Conservation (phyloP, 2,797 vertebrate genomes). For the Synaphobranchus kaupii region DNA sequence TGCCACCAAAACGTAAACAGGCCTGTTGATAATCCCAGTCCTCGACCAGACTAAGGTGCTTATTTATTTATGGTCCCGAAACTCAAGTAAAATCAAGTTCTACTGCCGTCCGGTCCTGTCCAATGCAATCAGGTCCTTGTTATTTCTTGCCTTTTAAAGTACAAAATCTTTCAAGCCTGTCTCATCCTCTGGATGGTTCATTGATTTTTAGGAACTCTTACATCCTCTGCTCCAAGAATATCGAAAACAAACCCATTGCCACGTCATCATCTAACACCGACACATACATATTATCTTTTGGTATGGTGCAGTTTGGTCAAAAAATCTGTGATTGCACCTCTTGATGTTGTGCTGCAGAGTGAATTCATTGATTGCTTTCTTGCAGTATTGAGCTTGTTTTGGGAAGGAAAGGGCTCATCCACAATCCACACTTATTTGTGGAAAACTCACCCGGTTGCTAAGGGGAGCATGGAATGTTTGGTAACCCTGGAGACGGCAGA, state of each 20-base stretch:
- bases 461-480: neutral
- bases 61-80: neutral
- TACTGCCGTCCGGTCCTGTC: too few species aligned
- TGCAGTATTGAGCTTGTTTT: conserved; percentile 42
- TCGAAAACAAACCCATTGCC: neutral
- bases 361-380: conserved; percentile 38
- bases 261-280: neutral
- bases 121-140: neutral
- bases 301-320: neutral
- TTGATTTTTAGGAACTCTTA: neutral
- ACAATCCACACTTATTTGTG: neutral
- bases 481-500: neutral
- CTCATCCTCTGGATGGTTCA: neutral
- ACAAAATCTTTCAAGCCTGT: neutral
- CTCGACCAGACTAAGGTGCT: too few species aligned
- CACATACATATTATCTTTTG: neutral
- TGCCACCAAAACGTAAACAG: neutral
- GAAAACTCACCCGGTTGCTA: neutral
- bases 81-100: neutral
- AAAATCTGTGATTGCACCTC: neutral
- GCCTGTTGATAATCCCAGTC: neutral
- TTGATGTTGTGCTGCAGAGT: neutral
- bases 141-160: neutral
- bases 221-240: neutral
- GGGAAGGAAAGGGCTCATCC: neutral